Base-by-base conservation (phyloP, 2,888 invertebrate genomes). In the Craniophora ligustri region DNA sequence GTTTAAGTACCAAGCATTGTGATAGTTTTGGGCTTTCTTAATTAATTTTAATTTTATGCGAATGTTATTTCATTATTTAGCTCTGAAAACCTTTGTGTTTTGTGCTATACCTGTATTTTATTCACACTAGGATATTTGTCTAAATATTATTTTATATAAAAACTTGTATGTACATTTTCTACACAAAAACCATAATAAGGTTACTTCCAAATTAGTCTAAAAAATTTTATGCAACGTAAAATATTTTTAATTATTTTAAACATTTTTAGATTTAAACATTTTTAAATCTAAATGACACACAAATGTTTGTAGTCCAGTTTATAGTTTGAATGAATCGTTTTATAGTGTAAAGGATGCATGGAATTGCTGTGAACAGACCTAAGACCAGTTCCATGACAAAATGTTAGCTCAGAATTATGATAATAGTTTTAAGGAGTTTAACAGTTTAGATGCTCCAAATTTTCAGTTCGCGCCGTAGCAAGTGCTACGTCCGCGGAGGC, bases 381-480 rank as follows among this genome's bases (percentile, higher is more conserved):
- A 77, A 68, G 77, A 72, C 79, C 78, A 78, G 85, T 85, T 85
- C 82, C 57, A 79, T 87, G 85, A 88, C 89, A 89, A 82, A 88
- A 88, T 88, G 86, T 79, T 84, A 87, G 85, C 81, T 78, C 85
- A 84, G 82, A 91, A 87, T 91, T 91, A 91, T 91, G 87, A 87
- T 88, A 88, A 87, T 91, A 91, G 89, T 89, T 90, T 88, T 81
- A 89, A 88, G 88, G 84, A 88, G 85, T 67, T 63, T 45, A 58
- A 66, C 71, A 75, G 58, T 90, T 88, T 87, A 88, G 87, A 86
- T 85, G 82, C 82, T 81, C 84, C 82, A 79, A 88, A 88, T 86
- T 88, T 88, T 83, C 76, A 76, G 80, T 79, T 80, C 79, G 81
- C 80, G 78, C 75, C 79, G 84, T 83, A 82, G 81, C 82, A 75